Evolutionary conservation across 1,140 invertebrate genomes (phyloP).

Genomic region (Drosophila virilis): DNA sequence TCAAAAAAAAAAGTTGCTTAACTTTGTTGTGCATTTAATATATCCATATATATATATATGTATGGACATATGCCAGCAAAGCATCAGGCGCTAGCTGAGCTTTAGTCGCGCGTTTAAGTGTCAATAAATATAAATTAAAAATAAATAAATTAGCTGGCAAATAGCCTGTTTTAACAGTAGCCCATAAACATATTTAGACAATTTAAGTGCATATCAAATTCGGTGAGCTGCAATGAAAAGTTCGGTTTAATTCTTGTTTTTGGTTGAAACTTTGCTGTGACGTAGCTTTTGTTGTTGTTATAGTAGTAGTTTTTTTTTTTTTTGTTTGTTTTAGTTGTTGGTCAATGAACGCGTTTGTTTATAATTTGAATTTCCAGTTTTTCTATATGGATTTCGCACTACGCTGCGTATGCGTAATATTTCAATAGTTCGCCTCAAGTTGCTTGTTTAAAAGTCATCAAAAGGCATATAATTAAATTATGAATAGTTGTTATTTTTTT

Average conservation of each 20-base stretch:
- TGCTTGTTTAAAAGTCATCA: conserved; percentile 43
- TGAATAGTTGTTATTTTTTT: conserved; percentile 38
- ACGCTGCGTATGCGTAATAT: conserved; percentile 34
- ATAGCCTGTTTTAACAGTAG: background rate
- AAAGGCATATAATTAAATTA: conserved; percentile 39
- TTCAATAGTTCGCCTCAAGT: conserved; percentile 2
- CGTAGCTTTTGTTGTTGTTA: conserved; percentile 23
- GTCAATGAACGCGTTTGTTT: conserved; percentile 76
- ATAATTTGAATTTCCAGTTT: conserved; percentile 56
- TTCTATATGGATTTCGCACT: conserved; percentile 21
- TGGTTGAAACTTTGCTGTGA: conserved; percentile 56
- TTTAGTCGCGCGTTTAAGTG: too few relatives aligned
- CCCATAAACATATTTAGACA: background rate
- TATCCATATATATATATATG: background rate
- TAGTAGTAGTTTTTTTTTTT: background rate
- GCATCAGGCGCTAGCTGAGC: too few relatives aligned
- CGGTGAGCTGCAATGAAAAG: background rate
- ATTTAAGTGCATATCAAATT: conserved; percentile 2
- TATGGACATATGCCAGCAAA: too few relatives aligned
- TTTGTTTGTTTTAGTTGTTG: conserved; percentile 41
- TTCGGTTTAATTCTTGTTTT: conserved; percentile 34
- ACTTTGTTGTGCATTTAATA: background rate
- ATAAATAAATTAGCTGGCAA: too few relatives aligned
- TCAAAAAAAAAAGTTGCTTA: background rate
- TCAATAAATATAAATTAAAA: background rate